phyloP scores from a whole-genome alignment of 2,888 invertebrate species.

The Heteropelma amictum region DNA sequence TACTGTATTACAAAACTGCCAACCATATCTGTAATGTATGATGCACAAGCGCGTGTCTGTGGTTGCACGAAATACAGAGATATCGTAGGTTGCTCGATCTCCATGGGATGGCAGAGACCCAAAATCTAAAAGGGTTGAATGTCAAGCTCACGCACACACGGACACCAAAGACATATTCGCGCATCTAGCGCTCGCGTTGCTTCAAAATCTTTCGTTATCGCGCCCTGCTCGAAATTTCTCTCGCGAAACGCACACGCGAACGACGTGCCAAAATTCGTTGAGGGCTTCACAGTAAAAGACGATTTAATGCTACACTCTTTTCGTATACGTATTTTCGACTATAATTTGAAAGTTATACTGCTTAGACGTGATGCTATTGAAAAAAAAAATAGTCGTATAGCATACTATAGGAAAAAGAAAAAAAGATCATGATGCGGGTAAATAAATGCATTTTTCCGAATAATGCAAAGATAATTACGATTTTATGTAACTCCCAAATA shows the following conservation, averaged over 20 bases:
- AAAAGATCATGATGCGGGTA: no score
- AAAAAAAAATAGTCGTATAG: no score
- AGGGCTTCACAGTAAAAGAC: neutral
- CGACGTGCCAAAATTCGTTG: neutral
- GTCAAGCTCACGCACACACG: constrained; percentile 75
- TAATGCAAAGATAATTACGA: no score
- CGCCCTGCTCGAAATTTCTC: neutral
- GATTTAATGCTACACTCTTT: no score
- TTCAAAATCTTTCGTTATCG: neutral
- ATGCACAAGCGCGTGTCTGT: neutral
- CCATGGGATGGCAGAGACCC: constrained; percentile 73
- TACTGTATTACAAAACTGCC: constrained; percentile 1
- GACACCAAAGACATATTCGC: constrained; percentile 34
- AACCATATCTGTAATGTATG: no score
- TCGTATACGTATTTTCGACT: no score
- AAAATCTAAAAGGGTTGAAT: constrained; percentile 75
- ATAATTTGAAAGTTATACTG: no score
- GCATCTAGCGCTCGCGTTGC: constrained; percentile 2
- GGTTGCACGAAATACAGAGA: neutral
- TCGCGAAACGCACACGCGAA: no score
- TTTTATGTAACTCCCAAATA: no score
- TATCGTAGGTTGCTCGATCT: constrained; percentile 66
- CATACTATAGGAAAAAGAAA: no score
- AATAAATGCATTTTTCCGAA: no score
- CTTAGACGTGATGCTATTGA: no score